Evolutionary conservation across 1,140 invertebrate species (phyloP).

Genomic region (Drosophila setifemur): DNA sequence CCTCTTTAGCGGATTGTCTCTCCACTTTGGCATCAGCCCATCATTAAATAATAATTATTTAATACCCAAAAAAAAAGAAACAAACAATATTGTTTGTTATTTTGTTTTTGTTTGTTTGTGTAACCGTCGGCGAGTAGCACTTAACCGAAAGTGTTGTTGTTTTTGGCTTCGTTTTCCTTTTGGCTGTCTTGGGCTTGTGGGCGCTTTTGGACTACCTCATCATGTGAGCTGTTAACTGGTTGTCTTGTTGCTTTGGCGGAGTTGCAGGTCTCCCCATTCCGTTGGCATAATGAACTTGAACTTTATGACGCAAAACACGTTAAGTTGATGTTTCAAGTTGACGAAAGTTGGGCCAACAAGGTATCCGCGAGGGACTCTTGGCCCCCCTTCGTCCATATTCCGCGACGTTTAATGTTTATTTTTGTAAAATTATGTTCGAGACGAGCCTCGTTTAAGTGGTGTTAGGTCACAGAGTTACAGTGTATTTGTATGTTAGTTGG

Average conservation of each 20-base stretch:
- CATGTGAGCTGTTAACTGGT: constrained; percentile 46
- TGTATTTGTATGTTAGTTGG: constrained; percentile 18
- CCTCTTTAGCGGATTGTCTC: constrained; percentile 3
- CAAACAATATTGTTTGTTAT: background rate
- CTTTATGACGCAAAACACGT: constrained; percentile 77
- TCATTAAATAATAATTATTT: constrained; percentile 77
- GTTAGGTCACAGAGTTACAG: constrained; percentile 23
- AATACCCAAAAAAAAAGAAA: constrained; percentile 33
- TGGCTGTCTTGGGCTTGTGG: constrained; percentile 31
- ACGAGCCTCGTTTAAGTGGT: constrained; percentile 28
- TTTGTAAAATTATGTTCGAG: constrained; percentile 33
- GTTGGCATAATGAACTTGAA: constrained; percentile 75
- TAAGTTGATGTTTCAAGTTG: constrained; percentile 56
- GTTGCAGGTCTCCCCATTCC: constrained; percentile 22
- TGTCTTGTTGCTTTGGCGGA: constrained; percentile 23
- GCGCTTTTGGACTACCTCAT: constrained; percentile 26
- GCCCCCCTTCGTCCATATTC: background rate
- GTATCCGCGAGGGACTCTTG: background rate
- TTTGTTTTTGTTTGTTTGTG: constrained; percentile 40
- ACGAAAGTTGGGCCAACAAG: constrained; percentile 45
- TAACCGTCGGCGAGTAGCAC: constrained; percentile 70
- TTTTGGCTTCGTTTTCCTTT: constrained; percentile 34
- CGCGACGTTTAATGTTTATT: constrained; percentile 24
- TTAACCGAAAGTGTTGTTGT: constrained; percentile 46
- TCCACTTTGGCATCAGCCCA: constrained; percentile 35